Evolutionary conservation across 2,797 vertebrate species (phyloP).

Genomic region (Siniperca obscura): DNA sequence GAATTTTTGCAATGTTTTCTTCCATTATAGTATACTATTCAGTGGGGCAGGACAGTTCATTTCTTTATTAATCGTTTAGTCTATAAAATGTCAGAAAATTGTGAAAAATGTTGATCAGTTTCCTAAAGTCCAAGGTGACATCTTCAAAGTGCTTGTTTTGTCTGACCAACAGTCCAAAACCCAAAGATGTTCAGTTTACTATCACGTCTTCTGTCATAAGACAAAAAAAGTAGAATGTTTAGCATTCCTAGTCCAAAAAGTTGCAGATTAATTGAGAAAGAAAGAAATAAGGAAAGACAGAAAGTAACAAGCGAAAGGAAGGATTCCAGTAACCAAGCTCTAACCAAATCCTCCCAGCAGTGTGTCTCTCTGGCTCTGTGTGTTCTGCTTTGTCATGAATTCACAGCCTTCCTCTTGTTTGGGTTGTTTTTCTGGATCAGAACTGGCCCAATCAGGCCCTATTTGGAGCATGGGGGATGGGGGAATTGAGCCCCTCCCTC

Average conservation of each 20-base stretch:
- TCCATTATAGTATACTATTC: too few relatives aligned
- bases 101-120: not conserved
- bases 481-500: slow-evolving; percentile 46
- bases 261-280: too few relatives aligned
- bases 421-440: slow-evolving; percentile 66
- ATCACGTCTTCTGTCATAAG: not conserved
- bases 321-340: slow-evolving; percentile 40
- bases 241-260: not conserved
- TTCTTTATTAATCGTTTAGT: not conserved
- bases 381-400: slow-evolving; percentile 77
- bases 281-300: not conserved
- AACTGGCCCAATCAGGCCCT: slow-evolving; percentile 64
- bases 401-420: slow-evolving; percentile 72
- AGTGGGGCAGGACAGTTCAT: not conserved
- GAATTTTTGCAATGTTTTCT: not conserved
- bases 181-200: not conserved
- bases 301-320: slow-evolving; percentile 7
- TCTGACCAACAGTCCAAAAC: not conserved
- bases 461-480: slow-evolving; percentile 58
- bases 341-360: slow-evolving; percentile 47
- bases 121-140: not conserved
- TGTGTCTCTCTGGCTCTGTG: slow-evolving; percentile 43
- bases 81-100: too few relatives aligned
- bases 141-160: not conserved
- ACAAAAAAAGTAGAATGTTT: not conserved